Percentiles rank a stretch among this genome's conserved stretches.
Conservation (phyloP, 2,888 invertebrate species). For the Folsomia manolachei region DNA sequence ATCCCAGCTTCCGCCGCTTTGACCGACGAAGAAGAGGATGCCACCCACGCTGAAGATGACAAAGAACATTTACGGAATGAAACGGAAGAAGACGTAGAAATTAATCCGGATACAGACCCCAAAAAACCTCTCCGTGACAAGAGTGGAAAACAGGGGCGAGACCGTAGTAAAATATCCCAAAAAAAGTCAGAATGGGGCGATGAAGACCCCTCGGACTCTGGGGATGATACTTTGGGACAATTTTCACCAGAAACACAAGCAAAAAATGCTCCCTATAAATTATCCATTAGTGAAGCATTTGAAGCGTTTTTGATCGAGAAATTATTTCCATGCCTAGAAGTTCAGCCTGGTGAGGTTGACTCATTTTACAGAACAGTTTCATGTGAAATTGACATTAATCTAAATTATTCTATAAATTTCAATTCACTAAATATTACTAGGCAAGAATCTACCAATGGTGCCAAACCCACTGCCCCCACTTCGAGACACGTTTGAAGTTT, state of each 20-base stretch:
- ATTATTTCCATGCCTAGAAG: conserved; percentile 34
- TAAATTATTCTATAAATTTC: not conserved
- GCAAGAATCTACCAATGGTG: conserved; percentile 35
- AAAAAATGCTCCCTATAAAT: not conserved
- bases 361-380: not conserved
- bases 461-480: conserved; percentile 43
- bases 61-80: too few species aligned
- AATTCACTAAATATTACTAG: conserved; percentile 19
- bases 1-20: too few species aligned
- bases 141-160: not conserved
- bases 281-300: conserved; percentile 33
- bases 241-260: not conserved
- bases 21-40: too few species aligned
- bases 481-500: conserved; percentile 36
- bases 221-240: not conserved
- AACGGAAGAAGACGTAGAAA: too few species aligned
- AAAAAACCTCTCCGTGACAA: too few species aligned
- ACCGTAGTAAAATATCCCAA: too few species aligned
- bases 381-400: not conserved
- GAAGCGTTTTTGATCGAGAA: conserved; percentile 30
- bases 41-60: not conserved
- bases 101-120: too few species aligned
- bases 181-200: too few species aligned
- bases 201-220: not conserved
- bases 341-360: conserved; percentile 23